Conservation (phyloP, 2,888 invertebrate genomes). For the Galerucella pusilla region DNA sequence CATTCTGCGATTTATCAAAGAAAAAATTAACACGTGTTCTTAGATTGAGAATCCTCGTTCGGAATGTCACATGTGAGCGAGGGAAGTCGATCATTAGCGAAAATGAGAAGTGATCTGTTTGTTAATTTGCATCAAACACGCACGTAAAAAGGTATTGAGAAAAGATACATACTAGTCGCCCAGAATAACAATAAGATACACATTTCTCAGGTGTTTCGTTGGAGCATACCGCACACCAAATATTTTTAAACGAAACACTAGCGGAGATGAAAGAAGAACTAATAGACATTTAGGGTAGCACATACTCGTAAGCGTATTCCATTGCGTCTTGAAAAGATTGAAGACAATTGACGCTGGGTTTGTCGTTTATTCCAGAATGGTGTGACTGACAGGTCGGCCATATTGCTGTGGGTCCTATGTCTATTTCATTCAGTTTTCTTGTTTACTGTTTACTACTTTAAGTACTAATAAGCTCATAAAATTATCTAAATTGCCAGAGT, state of each 20-base stretch:
- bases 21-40: conserved; percentile 31
- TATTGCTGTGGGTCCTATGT: too few species aligned
- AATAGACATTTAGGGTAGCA: neutral
- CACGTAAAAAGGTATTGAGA: conserved; percentile 45
- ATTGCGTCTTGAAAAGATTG: too few species aligned
- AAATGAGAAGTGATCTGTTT: conserved; percentile 45
- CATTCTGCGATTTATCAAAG: conserved; percentile 22
- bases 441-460: too few species aligned
- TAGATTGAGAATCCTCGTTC: conserved; percentile 13
- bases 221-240: conserved; percentile 51
- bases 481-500: too few species aligned
- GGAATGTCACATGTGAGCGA: conserved; percentile 30
- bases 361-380: too few species aligned
- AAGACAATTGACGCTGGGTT: too few species aligned
- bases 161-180: conserved; percentile 43
- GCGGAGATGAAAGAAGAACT: conserved; percentile 1
- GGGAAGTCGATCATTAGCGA: conserved; percentile 29
- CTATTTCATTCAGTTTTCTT: too few species aligned
- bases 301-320: too few species aligned
- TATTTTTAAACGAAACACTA: conserved; percentile 17
- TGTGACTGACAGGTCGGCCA: too few species aligned
- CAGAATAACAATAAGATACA: conserved; percentile 50
- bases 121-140: conserved; percentile 43
- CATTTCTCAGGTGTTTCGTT: conserved; percentile 52
- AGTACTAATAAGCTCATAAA: too few species aligned